Evolutionary conservation across 2,113 vertebrate species (phyloP), one percentile per base, ranked within the genome.

Genomic region (Abramis brama): DNA sequence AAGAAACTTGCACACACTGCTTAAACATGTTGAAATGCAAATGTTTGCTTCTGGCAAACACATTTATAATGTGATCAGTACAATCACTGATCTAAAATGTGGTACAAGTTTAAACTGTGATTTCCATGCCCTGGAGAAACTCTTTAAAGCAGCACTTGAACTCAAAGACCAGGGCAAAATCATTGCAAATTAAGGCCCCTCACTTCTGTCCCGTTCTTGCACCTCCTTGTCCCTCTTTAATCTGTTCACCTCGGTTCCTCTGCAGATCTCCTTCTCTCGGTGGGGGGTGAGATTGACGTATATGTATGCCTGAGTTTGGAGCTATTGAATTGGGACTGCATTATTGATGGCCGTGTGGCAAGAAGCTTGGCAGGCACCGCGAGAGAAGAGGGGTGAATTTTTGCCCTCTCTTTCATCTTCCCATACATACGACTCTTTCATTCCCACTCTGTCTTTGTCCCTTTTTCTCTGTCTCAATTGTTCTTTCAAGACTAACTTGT

Each of bases 321-420:
- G 68, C 82, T 71, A 73, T 74, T 83, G 82, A 83, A 83, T 47
- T 83, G 82, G 68, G 50, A 83, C 82, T 83, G 68, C 66, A 83
- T 83, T 83, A 83, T 83, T 83, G 59, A 83, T 83, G 30, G 13
- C 23, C 6, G 50, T 39, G 47, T 83, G 82, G 68, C 68, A 83
- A 70, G 68, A 59, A 71, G 68, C 68, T 71, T 52, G 17, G 50
- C 21, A 57, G 68, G 52, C 33, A 73, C 81, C 6, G 23, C 21
- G 23, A 59, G 50, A 83, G 30, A 15, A 74, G 68, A 50, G 33
- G 6, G 11, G 50, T 71, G 50, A 7, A 30, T 83, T 83, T 39
- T 39, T 17, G 45, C 68, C 33, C 47, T 39, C 21, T 25, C 68
- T 83, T 83, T 83, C n/a, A 83, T 83, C 82, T 83, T 23, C 23